These are phyloP conservation scores for Rhinichthys klamathensis DNA, from an alignment of 2,113 vertebrate genomes.

Conservation along the genomic window DNA sequence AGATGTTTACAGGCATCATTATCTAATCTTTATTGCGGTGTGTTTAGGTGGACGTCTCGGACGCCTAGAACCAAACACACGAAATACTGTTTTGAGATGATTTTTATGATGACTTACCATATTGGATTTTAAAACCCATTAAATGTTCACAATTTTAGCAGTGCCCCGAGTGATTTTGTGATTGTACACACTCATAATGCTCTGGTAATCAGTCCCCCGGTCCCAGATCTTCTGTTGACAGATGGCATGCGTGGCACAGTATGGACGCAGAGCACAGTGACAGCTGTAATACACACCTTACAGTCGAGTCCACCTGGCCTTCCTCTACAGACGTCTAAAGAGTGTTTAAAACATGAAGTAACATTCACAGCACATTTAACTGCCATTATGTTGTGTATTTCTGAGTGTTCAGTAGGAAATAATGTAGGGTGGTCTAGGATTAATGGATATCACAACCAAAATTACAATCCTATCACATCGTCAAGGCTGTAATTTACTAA, in stretches of 20 bases:
- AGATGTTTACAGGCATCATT: not conserved
- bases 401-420: not conserved
- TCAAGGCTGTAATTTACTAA: not conserved
- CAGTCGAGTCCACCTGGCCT: conserved; percentile 8
- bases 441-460: not conserved
- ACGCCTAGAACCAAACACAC: not conserved
- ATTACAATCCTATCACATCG: not conserved
- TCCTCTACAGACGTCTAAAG: not conserved
- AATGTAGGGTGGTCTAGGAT: no score
- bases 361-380: not conserved
- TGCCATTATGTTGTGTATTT: not conserved
- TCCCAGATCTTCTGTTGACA: conserved; percentile 25
- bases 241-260: conserved; percentile 14
- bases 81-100: not conserved
- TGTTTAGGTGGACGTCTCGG: not conserved
- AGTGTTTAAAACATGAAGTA: not conserved
- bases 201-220: conserved; percentile 45
- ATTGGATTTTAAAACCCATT: conserved; percentile 10
- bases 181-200: not conserved
- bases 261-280: not conserved
- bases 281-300: conserved; percentile 28
- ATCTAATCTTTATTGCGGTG: not conserved
- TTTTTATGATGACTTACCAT: not conserved
- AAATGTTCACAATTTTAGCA: not conserved
- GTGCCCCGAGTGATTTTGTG: not conserved